Evolutionary conservation across 2,888 invertebrate genomes (phyloP).

Genomic region (Nysson spinosus): DNA sequence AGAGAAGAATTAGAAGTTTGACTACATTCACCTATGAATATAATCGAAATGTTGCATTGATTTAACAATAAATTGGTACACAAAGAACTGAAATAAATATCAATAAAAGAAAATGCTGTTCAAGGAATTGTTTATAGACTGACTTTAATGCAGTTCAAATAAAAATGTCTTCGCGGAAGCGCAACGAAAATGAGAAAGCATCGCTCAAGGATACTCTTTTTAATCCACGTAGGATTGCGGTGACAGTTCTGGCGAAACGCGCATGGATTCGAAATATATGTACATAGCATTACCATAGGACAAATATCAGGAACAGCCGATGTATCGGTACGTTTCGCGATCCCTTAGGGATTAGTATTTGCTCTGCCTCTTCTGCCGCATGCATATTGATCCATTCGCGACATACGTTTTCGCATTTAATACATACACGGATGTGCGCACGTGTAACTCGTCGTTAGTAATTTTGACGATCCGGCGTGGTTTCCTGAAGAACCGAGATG

Average conservation of each 20-base stretch:
- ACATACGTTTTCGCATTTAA: slow-evolving; percentile 13
- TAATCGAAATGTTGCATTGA: too few relatives aligned
- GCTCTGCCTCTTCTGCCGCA: slow-evolving; percentile 34
- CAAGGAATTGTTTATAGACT: too few relatives aligned
- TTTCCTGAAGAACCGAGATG: slow-evolving; percentile 5
- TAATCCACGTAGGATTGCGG: slow-evolving; percentile 1
- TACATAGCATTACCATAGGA: slow-evolving; percentile 48
- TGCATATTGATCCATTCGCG: slow-evolving; percentile 34
- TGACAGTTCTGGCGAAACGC: slow-evolving; percentile 31
- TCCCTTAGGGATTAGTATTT: slow-evolving; percentile 59
- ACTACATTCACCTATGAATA: too few relatives aligned
- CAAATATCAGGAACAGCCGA: slow-evolving; percentile 58
- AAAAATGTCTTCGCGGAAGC: slow-evolving; percentile 17
- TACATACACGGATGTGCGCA: background rate
- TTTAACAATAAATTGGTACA: too few relatives aligned
- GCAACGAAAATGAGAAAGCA: background rate
- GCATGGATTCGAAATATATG: slow-evolving; percentile 39
- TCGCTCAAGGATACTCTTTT: background rate
- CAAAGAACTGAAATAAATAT: too few relatives aligned
- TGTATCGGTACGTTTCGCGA: slow-evolving; percentile 32
- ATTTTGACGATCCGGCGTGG: slow-evolving; percentile 24
- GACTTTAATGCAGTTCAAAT: too few relatives aligned
- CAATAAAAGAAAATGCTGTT: too few relatives aligned
- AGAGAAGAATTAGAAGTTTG: too few relatives aligned
- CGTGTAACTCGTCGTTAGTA: slow-evolving; percentile 14